Conservation (phyloP, 2,797 vertebrate species). For the Brotula barbata region DNA sequence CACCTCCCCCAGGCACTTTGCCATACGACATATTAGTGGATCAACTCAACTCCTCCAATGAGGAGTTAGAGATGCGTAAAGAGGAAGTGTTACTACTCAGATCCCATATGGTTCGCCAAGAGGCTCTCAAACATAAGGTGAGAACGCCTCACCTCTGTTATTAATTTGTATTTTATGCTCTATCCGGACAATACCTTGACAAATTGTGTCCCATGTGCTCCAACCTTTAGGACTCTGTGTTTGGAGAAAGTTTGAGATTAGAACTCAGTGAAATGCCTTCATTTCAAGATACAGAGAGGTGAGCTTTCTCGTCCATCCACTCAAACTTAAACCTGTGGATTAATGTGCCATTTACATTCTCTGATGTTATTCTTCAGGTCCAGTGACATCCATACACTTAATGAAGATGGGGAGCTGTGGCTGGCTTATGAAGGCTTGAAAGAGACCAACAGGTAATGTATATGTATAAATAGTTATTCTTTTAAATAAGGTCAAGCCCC, state of each 20-base stretch:
- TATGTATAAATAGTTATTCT: background rate
- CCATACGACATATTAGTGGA: constrained; percentile 90
- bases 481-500: background rate
- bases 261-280: constrained; percentile 61
- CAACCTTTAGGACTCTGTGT: constrained; percentile 54
- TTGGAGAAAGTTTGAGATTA: constrained; percentile 67
- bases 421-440: constrained; percentile 94
- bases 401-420: constrained; percentile 95
- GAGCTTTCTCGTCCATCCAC: background rate
- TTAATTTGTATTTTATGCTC: background rate
- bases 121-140: constrained; percentile 90
- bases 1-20: constrained; percentile 83
- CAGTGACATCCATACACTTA: constrained; percentile 87
- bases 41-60: constrained; percentile 88
- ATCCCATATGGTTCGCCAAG: constrained; percentile 93
- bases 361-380: constrained; percentile 56
- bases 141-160: constrained; percentile 4
- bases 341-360: background rate
- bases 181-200: background rate
- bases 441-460: constrained; percentile 90
- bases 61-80: constrained; percentile 93
- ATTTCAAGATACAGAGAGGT: constrained; percentile 64
- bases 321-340: constrained; percentile 4
- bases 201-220: background rate
- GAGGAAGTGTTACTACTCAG: constrained; percentile 95